These are phyloP conservation scores for Smutsia gigantea DNA, from an alignment of 2,797 vertebrate species.

Conservation along the genomic window DNA sequence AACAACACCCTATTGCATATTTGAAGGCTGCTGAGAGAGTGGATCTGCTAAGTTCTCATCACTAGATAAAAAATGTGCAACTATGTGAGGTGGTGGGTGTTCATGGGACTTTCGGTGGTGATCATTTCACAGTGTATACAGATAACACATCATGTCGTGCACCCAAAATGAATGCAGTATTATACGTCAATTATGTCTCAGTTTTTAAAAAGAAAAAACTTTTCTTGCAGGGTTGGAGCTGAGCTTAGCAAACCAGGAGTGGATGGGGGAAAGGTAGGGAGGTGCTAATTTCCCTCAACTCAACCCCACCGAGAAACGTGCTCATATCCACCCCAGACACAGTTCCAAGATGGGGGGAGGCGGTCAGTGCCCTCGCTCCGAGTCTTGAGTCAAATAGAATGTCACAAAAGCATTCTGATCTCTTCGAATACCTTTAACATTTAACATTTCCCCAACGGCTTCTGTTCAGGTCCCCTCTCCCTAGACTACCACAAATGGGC, in stretches of 20 bases:
- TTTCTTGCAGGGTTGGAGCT: neutral
- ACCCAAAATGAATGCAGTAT: neutral
- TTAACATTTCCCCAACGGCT: neutral
- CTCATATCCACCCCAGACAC: conserved; percentile 60
- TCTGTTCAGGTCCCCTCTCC: neutral
- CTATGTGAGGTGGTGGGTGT: neutral
- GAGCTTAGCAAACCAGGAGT: neutral
- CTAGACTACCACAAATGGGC: neutral
- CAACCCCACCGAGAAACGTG: neutral
- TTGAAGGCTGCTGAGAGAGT: neutral
- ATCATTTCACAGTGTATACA: neutral
- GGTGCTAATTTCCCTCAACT: neutral
- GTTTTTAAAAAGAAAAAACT: neutral
- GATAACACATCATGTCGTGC: neutral
- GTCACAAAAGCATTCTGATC: neutral
- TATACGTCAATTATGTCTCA: neutral
- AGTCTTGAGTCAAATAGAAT: conserved; percentile 51
- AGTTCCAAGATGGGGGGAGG: conserved; percentile 53
- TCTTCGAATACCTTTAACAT: accelerated
- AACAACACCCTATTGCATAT: neutral
- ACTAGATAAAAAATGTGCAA: neutral
- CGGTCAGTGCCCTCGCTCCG: conserved; percentile 53
- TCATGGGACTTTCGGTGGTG: neutral
- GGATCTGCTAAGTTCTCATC: neutral
- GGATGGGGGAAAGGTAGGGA: too few species aligned